Conservation (phyloP, 2,797 vertebrate genomes). For the Smutsia temminckii region DNA sequence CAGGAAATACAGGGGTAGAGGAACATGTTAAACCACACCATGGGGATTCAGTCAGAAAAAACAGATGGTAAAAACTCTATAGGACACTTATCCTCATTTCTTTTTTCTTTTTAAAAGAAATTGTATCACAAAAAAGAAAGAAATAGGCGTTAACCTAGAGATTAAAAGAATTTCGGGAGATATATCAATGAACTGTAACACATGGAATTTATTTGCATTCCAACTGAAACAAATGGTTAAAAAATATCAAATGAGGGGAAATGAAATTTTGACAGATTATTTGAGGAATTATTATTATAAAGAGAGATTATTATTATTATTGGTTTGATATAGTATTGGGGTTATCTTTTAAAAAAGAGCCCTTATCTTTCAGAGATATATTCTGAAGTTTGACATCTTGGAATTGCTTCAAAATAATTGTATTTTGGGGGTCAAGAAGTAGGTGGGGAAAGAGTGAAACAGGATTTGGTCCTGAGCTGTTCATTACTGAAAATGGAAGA, state of each 20-base stretch:
- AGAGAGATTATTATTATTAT: background rate
- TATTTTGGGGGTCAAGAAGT: background rate
- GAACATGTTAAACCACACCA: background rate
- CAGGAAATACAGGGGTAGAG: background rate
- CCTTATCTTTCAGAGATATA: background rate
- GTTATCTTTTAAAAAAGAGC: background rate
- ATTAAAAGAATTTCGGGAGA: background rate
- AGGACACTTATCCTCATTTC: background rate
- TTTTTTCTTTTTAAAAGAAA: background rate
- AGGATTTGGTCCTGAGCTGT: background rate
- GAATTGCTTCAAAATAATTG: background rate
- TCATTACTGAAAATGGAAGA: background rate
- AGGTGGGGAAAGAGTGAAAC: background rate
- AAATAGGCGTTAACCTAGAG: background rate
- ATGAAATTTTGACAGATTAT: slow-evolving; percentile 23
- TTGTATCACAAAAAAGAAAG: background rate
- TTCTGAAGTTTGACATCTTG: background rate
- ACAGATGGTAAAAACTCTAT: background rate
- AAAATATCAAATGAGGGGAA: background rate
- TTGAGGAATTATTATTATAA: background rate
- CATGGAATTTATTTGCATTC: background rate
- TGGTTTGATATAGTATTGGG: background rate
- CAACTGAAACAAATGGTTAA: background rate
- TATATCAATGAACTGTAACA: background rate
- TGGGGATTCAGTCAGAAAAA: background rate